Base-by-base conservation (phyloP, 2,113 vertebrate species). In the Tetraodon nigroviridis region DNA sequence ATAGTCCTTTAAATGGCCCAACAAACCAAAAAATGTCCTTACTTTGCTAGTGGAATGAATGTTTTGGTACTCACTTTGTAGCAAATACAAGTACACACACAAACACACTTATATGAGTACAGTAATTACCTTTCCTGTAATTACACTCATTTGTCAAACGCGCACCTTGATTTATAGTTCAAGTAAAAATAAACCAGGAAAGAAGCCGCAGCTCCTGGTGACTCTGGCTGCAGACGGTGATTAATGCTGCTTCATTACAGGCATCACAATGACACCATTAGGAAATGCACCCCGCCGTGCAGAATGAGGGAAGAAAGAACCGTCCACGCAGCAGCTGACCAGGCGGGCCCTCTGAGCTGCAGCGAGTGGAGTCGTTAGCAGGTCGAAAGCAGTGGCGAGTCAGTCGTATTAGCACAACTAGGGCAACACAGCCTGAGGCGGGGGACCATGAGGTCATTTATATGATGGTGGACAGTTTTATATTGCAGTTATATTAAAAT, bases 121-220 rank as follows among this genome's bases (percentile, higher is more conserved):
- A 80, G 74, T 61, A 84, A 61, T 66, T 82, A 86, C 85, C 91
- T 92, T 87, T 86, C 58, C 86, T 87, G 89, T 95, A 95, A 98
- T 95, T 94, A 92, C 86, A 84, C 90, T 92, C 86, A 92, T 96
- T 95, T 93, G 92, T 96, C 94, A 98, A 89, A 91, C 82, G 86
- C 81, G 64, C 80, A 76, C 55, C 89, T 92, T 94, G 92, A 95
- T 95, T 95, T 93, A 93, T 91, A 91, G 89, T 92, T 91, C 73
- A 94, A 93, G 93, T 95, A 93, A 93, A 93, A 92, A 88, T 82
- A 90, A 78, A 81, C 79, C 75, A 58, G 78, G 85, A 86, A 81
- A 89, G 92, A 92, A 86, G 81, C 89, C 84, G 78, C 86, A 78
- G 83, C 88, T 87, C 64, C 81, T 82, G 86, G 76, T 90, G 79